A percentile compares a stretch with the other conserved stretches of the same genome.
These are phyloP conservation scores for Teleopsis dalmanni DNA, from an alignment of 1,140 invertebrate genomes.

Conservation along the genomic window DNA sequence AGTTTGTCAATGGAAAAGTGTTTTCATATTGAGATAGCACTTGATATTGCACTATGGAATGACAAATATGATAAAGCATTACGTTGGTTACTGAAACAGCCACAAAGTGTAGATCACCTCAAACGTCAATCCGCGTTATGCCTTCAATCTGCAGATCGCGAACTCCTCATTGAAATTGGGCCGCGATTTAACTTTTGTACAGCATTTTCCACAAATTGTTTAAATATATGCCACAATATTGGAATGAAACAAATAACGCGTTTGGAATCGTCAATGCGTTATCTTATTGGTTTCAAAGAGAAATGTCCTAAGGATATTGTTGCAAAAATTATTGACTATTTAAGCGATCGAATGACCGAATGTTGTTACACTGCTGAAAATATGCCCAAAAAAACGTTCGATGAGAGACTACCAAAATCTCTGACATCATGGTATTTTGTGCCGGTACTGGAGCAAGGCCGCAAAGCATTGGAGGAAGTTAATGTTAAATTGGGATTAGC, in stretches of 20 bases:
- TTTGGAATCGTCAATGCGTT: slow-evolving; percentile 75
- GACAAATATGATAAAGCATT: slow-evolving; percentile 53
- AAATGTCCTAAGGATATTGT: slow-evolving; percentile 44
- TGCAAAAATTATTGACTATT: slow-evolving; percentile 50
- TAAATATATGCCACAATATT: slow-evolving; percentile 83
- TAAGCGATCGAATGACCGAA: slow-evolving; percentile 76
- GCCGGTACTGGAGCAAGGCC: slow-evolving; percentile 69
- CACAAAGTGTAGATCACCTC: too few relatives aligned
- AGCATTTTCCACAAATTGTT: slow-evolving; percentile 88
- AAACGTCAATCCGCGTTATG: too few relatives aligned
- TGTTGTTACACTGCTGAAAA: slow-evolving; percentile 62
- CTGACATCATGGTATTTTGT: slow-evolving; percentile 74
- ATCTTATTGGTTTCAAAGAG: slow-evolving; percentile 55
- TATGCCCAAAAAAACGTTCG: slow-evolving; percentile 64
- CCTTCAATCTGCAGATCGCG: slow-evolving; percentile 24
- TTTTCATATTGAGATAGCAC: slow-evolving; percentile 64
- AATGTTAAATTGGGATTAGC: slow-evolving; percentile 74
- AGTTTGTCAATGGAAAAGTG: slow-evolving; percentile 65
- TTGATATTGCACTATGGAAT: slow-evolving; percentile 44
- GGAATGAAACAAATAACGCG: slow-evolving; percentile 64
- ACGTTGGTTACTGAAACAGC: slow-evolving; percentile 63
- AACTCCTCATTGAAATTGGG: slow-evolving; percentile 65
- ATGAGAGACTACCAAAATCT: slow-evolving; percentile 54
- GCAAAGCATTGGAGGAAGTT: slow-evolving; percentile 70
- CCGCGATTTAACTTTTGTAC: slow-evolving; percentile 87